Evolutionary conservation across 2,797 vertebrate genomes (phyloP).

Genomic region (Microhierax caerulescens): DNA sequence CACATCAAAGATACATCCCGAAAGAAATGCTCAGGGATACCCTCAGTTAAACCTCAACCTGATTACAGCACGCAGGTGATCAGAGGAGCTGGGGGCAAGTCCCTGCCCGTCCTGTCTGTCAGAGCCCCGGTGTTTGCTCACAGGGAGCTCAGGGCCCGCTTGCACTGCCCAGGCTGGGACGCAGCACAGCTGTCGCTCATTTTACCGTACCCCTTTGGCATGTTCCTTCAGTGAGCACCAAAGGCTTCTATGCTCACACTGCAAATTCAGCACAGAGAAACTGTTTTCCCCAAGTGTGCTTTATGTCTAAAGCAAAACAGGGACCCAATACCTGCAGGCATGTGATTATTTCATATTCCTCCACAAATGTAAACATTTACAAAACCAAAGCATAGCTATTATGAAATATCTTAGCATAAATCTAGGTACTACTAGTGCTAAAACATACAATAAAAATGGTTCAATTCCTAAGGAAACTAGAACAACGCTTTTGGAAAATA

Average conservation of each 20-base stretch:
- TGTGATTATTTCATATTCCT: background rate
- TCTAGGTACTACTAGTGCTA: background rate
- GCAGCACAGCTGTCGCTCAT: background rate
- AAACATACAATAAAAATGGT: fast-evolving
- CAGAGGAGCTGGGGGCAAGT: background rate
- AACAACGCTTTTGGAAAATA: background rate
- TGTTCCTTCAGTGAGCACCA: fast-evolving
- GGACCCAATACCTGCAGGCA: background rate
- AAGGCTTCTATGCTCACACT: background rate
- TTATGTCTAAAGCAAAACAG: background rate
- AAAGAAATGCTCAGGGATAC: background rate
- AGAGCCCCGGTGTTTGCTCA: fast-evolving
- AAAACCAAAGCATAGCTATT: background rate
- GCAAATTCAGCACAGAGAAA: background rate
- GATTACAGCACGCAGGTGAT: background rate
- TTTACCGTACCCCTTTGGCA: background rate
- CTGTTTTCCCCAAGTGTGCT: no score
- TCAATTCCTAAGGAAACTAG: background rate
- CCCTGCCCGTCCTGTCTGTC: background rate
- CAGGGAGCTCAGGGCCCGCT: background rate
- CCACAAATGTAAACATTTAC: background rate
- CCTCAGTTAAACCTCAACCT: background rate
- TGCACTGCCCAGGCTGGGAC: no score
- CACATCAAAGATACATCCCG: background rate
- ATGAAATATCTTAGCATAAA: background rate